phyloP scores from a whole-genome alignment of 2,888 invertebrate species.

The Agapostemon virescens region DNA sequence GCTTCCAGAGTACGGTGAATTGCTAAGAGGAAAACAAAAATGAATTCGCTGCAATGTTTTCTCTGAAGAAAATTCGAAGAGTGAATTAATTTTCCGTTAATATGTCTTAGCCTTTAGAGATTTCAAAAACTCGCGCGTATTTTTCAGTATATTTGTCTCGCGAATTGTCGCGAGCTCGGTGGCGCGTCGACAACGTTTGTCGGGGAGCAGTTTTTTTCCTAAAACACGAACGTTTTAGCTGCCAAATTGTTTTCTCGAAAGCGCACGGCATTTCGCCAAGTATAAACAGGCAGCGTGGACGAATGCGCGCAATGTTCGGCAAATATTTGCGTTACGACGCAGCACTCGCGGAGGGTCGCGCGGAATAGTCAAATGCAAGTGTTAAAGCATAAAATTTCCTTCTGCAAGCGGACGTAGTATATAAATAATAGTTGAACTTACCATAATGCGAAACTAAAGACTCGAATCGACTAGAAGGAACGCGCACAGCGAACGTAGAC shows the following conservation, averaged over 20 bases:
- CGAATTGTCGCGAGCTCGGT: too few species aligned
- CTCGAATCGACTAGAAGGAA: background rate
- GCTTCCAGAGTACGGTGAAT: too few species aligned
- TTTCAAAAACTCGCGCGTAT: too few species aligned
- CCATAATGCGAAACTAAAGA: constrained; percentile 8
- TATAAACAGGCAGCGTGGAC: constrained; percentile 33
- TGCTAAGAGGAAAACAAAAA: too few species aligned
- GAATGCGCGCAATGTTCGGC: constrained; percentile 30
- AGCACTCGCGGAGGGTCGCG: constrained; percentile 15
- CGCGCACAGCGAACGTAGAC: constrained; percentile 7
- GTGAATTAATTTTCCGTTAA: too few species aligned
- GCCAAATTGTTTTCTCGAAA: background rate
- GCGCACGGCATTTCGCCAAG: constrained; percentile 6
- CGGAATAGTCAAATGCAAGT: constrained; percentile 21
- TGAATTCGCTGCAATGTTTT: too few species aligned
- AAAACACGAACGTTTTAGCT: background rate
- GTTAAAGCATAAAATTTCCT: background rate
- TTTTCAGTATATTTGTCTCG: too few species aligned
- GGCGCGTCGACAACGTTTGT: too few species aligned
- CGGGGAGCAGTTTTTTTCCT: background rate
- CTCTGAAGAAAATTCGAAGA: too few species aligned
- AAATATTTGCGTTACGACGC: constrained; percentile 43
- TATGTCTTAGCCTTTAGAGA: too few species aligned
- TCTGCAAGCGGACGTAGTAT: background rate
- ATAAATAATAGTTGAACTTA: constrained; percentile 39